phyloP scores from a whole-genome alignment of 2,888 invertebrate genomes.

The Orthosia cruda region DNA sequence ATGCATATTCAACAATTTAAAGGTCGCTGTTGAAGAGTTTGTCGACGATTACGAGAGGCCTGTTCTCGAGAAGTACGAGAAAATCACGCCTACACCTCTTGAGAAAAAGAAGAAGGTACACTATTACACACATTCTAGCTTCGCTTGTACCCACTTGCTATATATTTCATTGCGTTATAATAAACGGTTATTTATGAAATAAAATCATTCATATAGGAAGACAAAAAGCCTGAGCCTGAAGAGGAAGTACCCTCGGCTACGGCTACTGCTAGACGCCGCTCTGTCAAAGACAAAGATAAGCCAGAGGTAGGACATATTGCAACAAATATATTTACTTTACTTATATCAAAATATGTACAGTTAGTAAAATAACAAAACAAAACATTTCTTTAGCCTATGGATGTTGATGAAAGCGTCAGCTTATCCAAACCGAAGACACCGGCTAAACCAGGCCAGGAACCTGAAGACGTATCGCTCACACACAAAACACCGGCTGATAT shows the following conservation, averaged over 20 bases:
- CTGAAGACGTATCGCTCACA: slow-evolving; percentile 89
- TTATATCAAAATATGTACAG: background rate
- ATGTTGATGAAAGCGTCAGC: slow-evolving; percentile 88
- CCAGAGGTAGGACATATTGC: slow-evolving; percentile 81
- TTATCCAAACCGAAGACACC: slow-evolving; percentile 85
- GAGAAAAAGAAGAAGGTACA: slow-evolving; percentile 91
- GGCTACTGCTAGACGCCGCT: slow-evolving; percentile 85
- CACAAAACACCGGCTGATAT: slow-evolving; percentile 90
- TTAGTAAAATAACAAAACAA: slow-evolving; percentile 12
- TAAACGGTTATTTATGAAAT: slow-evolving; percentile 16
- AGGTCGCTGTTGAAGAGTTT: slow-evolving; percentile 89
- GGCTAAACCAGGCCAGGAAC: slow-evolving; percentile 85
- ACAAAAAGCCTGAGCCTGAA: slow-evolving; percentile 69
- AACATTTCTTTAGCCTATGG: slow-evolving; percentile 84
- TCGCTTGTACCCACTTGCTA: slow-evolving; percentile 38
- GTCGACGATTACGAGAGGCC: slow-evolving; percentile 95
- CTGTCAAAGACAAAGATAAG: slow-evolving; percentile 88
- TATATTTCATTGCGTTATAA: background rate
- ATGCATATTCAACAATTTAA: slow-evolving; percentile 75
- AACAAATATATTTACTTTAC: slow-evolving; percentile 12
- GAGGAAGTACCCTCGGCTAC: slow-evolving; percentile 85
- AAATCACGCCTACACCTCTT: slow-evolving; percentile 89
- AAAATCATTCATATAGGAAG: slow-evolving; percentile 37
- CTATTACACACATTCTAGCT: slow-evolving; percentile 50
- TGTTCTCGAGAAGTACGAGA: slow-evolving; percentile 94